A percentile compares a stretch with the other conserved stretches of the same genome.
Conservation (phyloP, 2,113 vertebrate species). For the Antechinus flavipes region DNA sequence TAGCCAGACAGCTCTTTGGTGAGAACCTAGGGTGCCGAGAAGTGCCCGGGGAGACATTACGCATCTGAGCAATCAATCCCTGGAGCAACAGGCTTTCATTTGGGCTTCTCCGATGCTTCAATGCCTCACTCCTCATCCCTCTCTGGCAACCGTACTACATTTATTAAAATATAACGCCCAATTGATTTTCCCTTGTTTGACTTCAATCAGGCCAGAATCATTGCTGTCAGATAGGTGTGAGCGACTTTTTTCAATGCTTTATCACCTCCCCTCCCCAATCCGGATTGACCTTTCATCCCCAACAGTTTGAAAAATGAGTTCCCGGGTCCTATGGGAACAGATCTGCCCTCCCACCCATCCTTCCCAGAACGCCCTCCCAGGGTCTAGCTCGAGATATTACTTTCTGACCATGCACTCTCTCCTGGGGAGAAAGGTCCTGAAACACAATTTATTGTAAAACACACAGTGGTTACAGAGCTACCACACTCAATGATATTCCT, state of each 20-base stretch:
- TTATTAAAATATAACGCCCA: background rate
- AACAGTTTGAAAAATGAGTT: slow-evolving; percentile 73
- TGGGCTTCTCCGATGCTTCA: background rate
- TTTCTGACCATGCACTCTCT: slow-evolving; percentile 78
- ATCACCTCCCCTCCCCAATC: slow-evolving; percentile 22
- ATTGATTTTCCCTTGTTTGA: background rate
- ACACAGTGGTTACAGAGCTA: slow-evolving; percentile 84
- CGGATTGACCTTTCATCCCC: slow-evolving; percentile 65
- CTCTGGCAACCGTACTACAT: background rate
- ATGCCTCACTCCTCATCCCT: background rate
- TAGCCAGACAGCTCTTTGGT: background rate
- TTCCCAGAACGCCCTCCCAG: slow-evolving; percentile 62
- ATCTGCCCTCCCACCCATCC: slow-evolving; percentile 59
- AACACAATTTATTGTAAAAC: slow-evolving; percentile 87
- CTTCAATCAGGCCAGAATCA: background rate
- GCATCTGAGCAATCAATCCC: background rate
- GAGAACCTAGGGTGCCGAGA: background rate
- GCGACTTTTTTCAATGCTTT: background rate
- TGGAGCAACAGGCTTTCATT: background rate
- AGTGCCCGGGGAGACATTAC: background rate
- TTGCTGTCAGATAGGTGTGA: slow-evolving; percentile 28
- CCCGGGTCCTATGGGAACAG: slow-evolving; percentile 57
- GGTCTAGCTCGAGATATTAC: slow-evolving; percentile 76
- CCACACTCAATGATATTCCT: slow-evolving; percentile 85
- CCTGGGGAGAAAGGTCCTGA: slow-evolving; percentile 83